Percentiles rank a stretch among this genome's conserved stretches.
Evolutionary conservation across 2,888 invertebrate species (phyloP).

Genomic region (Parnassius apollo): DNA sequence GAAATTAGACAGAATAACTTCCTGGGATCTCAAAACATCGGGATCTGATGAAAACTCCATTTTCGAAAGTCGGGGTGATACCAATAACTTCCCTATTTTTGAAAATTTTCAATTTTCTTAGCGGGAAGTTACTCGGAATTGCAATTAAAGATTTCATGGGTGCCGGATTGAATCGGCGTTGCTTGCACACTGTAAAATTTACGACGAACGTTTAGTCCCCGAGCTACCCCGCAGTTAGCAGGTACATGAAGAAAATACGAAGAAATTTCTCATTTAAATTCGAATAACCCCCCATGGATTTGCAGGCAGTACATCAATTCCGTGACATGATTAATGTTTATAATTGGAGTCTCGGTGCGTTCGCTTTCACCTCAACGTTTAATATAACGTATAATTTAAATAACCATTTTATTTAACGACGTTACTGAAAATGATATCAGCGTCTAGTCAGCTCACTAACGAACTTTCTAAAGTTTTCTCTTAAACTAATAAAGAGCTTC

Average conservation of each 20-base stretch:
- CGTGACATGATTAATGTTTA: constrained; percentile 13
- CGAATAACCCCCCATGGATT: not conserved
- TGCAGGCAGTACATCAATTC: constrained; percentile 14
- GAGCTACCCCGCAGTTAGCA: too few relatives aligned
- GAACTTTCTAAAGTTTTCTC: not conserved
- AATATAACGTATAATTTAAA: not conserved
- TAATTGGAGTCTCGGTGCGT: constrained; percentile 3
- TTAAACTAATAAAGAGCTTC: not conserved
- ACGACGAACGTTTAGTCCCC: too few relatives aligned
- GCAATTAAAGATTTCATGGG: too few relatives aligned
- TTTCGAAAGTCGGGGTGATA: too few relatives aligned
- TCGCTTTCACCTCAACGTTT: not conserved
- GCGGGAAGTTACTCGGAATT: too few relatives aligned
- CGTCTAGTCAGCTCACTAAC: constrained; percentile 2
- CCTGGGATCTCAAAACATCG: too few relatives aligned
- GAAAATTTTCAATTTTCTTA: too few relatives aligned
- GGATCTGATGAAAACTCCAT: too few relatives aligned
- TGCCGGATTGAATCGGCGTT: too few relatives aligned
- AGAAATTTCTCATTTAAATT: constrained; percentile 7
- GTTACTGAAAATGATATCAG: constrained; percentile 13
- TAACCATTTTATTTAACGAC: constrained; percentile 16
- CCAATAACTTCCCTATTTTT: too few relatives aligned
- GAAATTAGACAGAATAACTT: too few relatives aligned
- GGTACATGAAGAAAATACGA: too few relatives aligned
- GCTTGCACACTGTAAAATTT: not conserved